Conservation (phyloP, 2,888 invertebrate genomes). For the Cyclophora punctaria region DNA sequence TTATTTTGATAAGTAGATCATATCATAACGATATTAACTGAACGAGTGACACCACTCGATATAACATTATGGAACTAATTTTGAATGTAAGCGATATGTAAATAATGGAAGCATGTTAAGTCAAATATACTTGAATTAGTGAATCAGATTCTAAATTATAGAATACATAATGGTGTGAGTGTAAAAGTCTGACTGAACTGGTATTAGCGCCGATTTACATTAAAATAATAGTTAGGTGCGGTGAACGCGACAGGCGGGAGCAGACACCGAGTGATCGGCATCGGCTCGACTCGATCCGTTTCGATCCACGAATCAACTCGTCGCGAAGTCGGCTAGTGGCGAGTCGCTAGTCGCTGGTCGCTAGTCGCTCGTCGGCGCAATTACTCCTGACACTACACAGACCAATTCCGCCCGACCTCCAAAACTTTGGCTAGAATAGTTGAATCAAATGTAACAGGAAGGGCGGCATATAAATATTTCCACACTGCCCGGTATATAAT, state of each 20-base stretch:
- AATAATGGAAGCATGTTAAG: not conserved
- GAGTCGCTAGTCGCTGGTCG: conserved; percentile 1
- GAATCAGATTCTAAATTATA: not conserved
- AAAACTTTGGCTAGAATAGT: conserved; percentile 7
- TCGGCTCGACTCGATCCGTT: no score
- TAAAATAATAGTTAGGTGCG: not conserved
- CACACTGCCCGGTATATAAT: conserved; percentile 21
- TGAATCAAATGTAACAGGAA: conserved; percentile 4
- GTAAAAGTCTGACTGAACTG: not conserved
- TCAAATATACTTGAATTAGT: not conserved
- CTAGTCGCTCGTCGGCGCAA: not conserved
- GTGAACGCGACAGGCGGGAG: not conserved
- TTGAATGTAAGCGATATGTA: conserved; percentile 8
- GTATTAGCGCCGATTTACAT: no score
- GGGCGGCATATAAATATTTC: conserved; percentile 12
- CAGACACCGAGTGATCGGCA: no score
- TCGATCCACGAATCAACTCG: no score
- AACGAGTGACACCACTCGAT: conserved; percentile 3
- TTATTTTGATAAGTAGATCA: conserved; percentile 7
- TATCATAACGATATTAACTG: conserved; percentile 11
- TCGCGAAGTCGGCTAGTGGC: no score
- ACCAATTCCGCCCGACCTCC: conserved; percentile 11
- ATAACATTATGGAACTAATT: conserved; percentile 5
- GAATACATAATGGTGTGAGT: not conserved
- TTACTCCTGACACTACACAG: not conserved